Evolutionary conservation across 2,797 vertebrate species (phyloP), one percentile per base, ranked within the genome.

Genomic region (Diglossa cyanea): DNA sequence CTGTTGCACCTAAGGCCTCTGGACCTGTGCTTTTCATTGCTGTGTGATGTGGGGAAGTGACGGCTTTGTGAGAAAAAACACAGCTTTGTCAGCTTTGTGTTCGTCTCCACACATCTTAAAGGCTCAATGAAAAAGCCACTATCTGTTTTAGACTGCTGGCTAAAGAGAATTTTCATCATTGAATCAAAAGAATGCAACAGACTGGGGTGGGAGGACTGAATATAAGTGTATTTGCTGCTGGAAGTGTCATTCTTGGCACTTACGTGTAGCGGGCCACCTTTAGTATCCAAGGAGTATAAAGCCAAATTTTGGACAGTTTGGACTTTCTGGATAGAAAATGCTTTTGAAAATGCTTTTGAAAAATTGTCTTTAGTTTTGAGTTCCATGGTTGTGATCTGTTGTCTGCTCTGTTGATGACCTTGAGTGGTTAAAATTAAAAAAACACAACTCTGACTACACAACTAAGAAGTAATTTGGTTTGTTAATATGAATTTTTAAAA

Each of bases 391-490:
- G n/a, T 31, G 6, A 20, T 7, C 31, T 33, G 8, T 35, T 54
- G 13, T 55, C 30, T 93, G 25, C 54, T 67, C 50, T 70, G 11
- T 16, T 79, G 45, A 21, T 6, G 21, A 79, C 4, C 35, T 14
- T 17, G 91, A n/a, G 93, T 88, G 77, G 66, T 88, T 72, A 96
- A 73, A 42, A 94, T 98, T 11, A 97, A 97, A 96, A 97, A 96
- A 42, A 39, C 51, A 98, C 48, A 97, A 95, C 33, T 99, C 98
- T 97, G 97, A 98, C 77, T 98, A 95, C 19, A 98, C 1, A 44
- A 72, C 26, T 98, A 98, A 98, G 30, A 53, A 91, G 7, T 17
- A 50, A 45, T 65, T 66, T 44, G 9, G 5, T 35, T 66, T 72
- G 30, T n/a, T 63, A 33, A 23, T 9, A 17, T 5, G 20, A 50